Conservation (phyloP, 2,113 vertebrate genomes). For the Peucedramus taeniatus region DNA sequence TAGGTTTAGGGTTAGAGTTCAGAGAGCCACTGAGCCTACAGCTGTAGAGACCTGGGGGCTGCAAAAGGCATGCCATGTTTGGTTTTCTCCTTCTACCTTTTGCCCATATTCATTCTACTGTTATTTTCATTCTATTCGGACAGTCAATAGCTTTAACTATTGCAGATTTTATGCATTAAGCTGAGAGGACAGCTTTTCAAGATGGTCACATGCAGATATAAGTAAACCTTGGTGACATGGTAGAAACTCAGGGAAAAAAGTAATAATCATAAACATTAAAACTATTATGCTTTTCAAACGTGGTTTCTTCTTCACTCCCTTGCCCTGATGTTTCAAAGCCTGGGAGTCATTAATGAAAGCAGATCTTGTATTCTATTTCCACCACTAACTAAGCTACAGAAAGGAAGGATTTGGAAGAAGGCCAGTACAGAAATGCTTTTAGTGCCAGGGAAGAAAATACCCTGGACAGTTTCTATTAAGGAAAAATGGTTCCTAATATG, state of each 20-base stretch:
- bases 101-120: background rate
- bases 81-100: background rate
- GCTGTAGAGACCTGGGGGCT: background rate
- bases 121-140: background rate
- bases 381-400: background rate
- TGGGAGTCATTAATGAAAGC: background rate
- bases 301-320: background rate
- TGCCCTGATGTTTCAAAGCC: background rate
- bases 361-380: background rate
- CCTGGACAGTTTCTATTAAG: background rate
- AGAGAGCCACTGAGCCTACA: background rate
- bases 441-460: background rate
- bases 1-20: background rate
- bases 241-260: background rate
- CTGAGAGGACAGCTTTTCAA: background rate
- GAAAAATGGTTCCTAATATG: background rate
- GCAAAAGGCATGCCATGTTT: background rate
- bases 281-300: background rate
- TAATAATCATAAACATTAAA: background rate
- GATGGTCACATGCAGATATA: background rate
- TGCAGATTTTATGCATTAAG: background rate
- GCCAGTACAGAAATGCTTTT: background rate
- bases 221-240: background rate
- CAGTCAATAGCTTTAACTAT: background rate
- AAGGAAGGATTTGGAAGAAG: background rate